Base-by-base conservation (phyloP, 2,888 invertebrate genomes). In the Drosophila anomalata region DNA sequence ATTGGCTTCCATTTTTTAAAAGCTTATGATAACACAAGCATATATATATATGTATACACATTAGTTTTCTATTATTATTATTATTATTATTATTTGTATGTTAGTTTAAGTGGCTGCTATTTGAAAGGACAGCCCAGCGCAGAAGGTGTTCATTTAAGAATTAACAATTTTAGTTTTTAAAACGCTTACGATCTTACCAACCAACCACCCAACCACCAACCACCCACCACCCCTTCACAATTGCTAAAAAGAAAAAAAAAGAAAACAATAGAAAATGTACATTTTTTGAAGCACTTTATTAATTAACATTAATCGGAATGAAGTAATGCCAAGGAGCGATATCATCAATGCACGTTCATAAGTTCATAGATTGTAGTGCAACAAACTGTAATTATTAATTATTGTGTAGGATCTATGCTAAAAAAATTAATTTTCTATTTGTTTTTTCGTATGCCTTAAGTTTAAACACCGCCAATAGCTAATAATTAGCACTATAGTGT, bases 401-500 rank as follows among this genome's bases (percentile, higher is more conserved):
- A 73, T 52, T 66, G 58, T 58, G 68, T 72, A 75, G 58, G 57
- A 58, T 55, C 47, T 68, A 73, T 59, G 48, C 48, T 73, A 59
- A 59, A 36, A 22, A 51, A 33, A 57, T 41, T 39, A 57, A 44
- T 48, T 83, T 88, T 84, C 59, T 66, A 75, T 68, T 73, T 72
- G 72, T 84, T 79, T 72, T 72, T 65, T 76, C 52, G 67, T 83
- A 73, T 48, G 66, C 70, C 51, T 56, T 86, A 88, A 83, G 87
- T 83, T 88, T 83, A 88, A 77, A 83, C 80, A 86, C 88, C 82
- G 87, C 87, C 83, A 86, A 88, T 83, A 88, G 83, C 83, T 83
- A 83, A 83, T 88, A 83, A 83, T 83, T 82, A 88, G 88, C 88
- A 83, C 80, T 75, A 69, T 82, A 82, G 82, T 86, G 83, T 88